Percentiles rank a stretch among this genome's conserved stretches.
Conservation (phyloP, 2,797 vertebrate species). For the Crenuchus spilurus region DNA sequence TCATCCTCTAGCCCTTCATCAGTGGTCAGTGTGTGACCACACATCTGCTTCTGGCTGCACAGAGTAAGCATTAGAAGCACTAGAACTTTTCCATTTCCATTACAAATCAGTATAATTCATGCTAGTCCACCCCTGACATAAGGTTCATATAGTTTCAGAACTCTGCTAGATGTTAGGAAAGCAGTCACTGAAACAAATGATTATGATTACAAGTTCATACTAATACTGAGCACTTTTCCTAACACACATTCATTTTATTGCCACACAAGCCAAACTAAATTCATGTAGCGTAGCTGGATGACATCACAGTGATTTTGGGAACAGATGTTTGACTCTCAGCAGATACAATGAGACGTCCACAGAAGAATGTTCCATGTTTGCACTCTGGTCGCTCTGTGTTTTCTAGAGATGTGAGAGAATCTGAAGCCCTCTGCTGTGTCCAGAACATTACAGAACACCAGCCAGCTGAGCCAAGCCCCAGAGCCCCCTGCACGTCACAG, state of each 20-base stretch:
- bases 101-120: too few relatives aligned
- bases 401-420: slow-evolving; percentile 5
- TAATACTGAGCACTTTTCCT: neutral
- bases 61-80: too few relatives aligned
- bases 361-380: slow-evolving; percentile 52
- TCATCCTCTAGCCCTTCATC: too few relatives aligned
- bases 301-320: slow-evolving; percentile 39
- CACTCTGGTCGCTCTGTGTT: slow-evolving; percentile 13
- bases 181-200: neutral
- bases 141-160: too few relatives aligned
- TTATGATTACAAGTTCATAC: neutral
- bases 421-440: neutral
- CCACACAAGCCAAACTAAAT: slow-evolving; percentile 4
- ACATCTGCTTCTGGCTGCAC: too few relatives aligned
- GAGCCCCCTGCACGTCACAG: neutral
- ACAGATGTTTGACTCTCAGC: slow-evolving; percentile 49
- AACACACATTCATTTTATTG: neutral
- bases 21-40: too few relatives aligned
- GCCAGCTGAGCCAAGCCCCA: neutral
- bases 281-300: slow-evolving; percentile 17
- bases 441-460: neutral
- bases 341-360: slow-evolving; percentile 56
- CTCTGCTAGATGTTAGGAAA: too few relatives aligned
- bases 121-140: too few relatives aligned
- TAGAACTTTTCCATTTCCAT: too few relatives aligned